Percentiles rank a stretch among this genome's conserved stretches.
These are phyloP conservation scores for Zoanthus gigantus DNA, from an alignment of 92 coral and sea anemone genomes.

Conservation along the genomic window DNA sequence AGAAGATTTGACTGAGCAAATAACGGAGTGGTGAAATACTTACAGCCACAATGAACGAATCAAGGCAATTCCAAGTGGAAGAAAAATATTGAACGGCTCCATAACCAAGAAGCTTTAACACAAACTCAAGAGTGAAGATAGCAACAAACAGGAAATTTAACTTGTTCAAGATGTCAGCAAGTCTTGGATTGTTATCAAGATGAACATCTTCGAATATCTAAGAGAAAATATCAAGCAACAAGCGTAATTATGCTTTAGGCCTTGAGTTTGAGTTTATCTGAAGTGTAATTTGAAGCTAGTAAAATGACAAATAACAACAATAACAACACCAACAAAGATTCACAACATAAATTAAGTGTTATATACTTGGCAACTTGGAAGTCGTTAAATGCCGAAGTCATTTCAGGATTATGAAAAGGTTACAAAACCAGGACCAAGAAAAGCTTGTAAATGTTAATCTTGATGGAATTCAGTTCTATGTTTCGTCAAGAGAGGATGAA, in stretches of 20 bases:
- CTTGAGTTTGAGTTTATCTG: no score
- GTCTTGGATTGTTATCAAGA: conserved; percentile 73
- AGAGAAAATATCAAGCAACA: background rate
- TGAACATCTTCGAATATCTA: conserved; percentile 95
- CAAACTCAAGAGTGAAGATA: conserved; percentile 88
- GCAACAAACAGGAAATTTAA: conserved; percentile 87
- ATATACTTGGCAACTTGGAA: background rate
- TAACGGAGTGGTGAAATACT: conserved; percentile 26
- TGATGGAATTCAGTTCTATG: no score
- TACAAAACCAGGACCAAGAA: no score
- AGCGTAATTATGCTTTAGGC: no score
- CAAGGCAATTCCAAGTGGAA: conserved; percentile 93
- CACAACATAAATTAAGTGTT: background rate
- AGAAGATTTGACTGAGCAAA: background rate
- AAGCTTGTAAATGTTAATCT: no score
- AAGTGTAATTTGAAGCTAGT: no score
- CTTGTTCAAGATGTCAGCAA: conserved; percentile 73
- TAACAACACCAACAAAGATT: background rate
- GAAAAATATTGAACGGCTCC: conserved; percentile 88
- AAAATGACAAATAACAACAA: no score
- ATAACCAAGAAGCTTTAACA: conserved; percentile 86
- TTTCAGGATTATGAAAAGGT: no score
- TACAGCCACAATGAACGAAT: conserved; percentile 90
- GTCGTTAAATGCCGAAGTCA: background rate
- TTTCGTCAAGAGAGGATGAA: no score